Percentiles rank a stretch among this genome's conserved stretches.
Evolutionary conservation across 2,113 vertebrate species (phyloP).

Genomic region (Phyllopteryx taeniolatus): DNA sequence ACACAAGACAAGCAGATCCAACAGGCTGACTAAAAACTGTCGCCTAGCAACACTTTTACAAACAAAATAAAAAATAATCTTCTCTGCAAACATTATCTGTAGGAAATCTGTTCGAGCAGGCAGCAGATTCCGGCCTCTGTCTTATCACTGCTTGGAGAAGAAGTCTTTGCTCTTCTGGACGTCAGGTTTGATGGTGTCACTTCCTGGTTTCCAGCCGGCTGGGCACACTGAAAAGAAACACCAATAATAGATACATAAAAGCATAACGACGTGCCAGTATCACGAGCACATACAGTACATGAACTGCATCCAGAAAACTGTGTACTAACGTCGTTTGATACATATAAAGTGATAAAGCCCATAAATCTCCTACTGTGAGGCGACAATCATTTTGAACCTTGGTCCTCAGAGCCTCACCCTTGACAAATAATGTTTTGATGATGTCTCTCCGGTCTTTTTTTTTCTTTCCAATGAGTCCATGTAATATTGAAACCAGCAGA

Average conservation of each 20-base stretch:
- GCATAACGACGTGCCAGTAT: conserved; percentile 1
- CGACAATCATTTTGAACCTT: neutral
- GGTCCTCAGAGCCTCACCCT: neutral
- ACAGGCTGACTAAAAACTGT: neutral
- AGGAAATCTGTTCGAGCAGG: conserved; percentile 53
- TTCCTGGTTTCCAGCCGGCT: conserved; percentile 97
- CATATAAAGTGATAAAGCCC: neutral
- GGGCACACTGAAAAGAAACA: conserved; percentile 88
- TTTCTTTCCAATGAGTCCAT: too few relatives aligned
- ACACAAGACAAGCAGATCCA: conserved; percentile 24
- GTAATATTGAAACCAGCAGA: neutral
- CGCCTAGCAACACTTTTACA: conserved; percentile 23
- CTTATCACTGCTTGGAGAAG: conserved; percentile 88
- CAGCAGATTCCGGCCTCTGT: conserved; percentile 37
- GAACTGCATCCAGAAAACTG: neutral
- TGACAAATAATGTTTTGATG: neutral
- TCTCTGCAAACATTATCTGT: conserved; percentile 39
- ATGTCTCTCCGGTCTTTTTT: too few relatives aligned
- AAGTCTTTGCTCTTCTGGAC: conserved; percentile 93
- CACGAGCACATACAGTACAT: neutral
- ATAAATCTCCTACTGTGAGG: neutral
- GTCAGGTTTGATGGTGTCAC: conserved; percentile 97
- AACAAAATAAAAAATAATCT: conserved; percentile 47
- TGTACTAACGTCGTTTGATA: neutral
- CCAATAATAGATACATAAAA: conserved; percentile 29